Evolutionary conservation across 2,888 invertebrate genomes (phyloP), one percentile per base, ranked within the genome.

Genomic region (Scaptomyza tumidula): DNA sequence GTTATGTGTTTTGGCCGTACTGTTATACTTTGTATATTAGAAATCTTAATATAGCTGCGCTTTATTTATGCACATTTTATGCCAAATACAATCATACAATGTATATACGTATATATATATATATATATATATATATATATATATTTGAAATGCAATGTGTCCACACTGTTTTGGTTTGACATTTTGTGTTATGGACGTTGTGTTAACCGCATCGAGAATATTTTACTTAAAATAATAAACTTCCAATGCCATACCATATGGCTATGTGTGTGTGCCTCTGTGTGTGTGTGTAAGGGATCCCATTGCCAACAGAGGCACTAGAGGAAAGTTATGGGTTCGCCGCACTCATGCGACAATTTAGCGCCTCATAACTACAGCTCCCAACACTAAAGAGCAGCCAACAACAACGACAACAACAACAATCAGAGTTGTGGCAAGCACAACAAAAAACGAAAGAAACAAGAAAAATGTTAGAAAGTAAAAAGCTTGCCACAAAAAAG

Each of bases 211-310:
- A 59, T 29, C 44, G 39, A 58, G 46, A 73, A 69, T 39, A 58
- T 53, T 76, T 71, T 65, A 59, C 71, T 71, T 60, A 58, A 64
- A 75, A 64, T 64, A 75, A 75, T 75, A 70, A 75, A 75, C 64
- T 60, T 54, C 46, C 45, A 56, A 14, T 59, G 39, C 19, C 19
- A 19, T 16, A 24, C 33, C 62, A 62, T n/a, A 62, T 62, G 41
- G 9, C 2, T 37, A 3, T 35, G 4, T 35, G 13, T 37, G 6
- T n/a, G n/a, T 37, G 37, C n/a, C 0, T 37, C 6, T 48, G 39
- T 14, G 14, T 14, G 39, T 16, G 7, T 39, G 39, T 43, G 48
- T 16, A 16, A 10, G 29, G 16, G 13, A 33, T 10, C 39, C 57
- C 57, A 31, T 29, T 5, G 16, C 16, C 14, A n/a, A 19, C n/a